These are phyloP conservation scores for Smittia aterrima DNA, from an alignment of 2,888 invertebrate genomes.

Conservation along the genomic window DNA sequence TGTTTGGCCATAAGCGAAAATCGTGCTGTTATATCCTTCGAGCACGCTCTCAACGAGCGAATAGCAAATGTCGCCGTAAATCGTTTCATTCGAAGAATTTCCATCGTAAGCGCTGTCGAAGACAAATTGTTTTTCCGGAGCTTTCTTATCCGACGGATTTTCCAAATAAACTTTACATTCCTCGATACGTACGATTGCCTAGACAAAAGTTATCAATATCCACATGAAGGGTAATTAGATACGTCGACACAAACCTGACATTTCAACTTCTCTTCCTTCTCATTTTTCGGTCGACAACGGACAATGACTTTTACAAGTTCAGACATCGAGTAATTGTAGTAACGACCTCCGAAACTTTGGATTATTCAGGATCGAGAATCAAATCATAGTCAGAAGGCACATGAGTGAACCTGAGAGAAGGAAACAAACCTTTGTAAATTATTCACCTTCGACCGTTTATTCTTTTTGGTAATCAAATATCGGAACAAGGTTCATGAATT, in stretches of 20 bases:
- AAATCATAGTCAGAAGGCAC: neutral
- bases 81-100: conserved; percentile 75
- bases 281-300: conserved; percentile 79
- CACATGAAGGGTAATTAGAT: neutral
- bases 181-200: conserved; percentile 69
- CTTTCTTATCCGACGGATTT: conserved; percentile 61
- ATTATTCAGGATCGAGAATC: neutral
- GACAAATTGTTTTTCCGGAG: conserved; percentile 68
- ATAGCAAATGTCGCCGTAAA: conserved; percentile 85
- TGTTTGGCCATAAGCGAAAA: conserved; percentile 91
- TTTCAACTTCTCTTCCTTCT: conserved; percentile 66
- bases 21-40: conserved; percentile 90
- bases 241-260: conserved; percentile 52
- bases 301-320: conserved; percentile 81
- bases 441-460: neutral
- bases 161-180: conserved; percentile 61
- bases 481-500: conserved; percentile 37
- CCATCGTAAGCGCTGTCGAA: conserved; percentile 82
- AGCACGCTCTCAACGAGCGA: conserved; percentile 80
- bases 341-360: conserved; percentile 17
- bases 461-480: conserved; percentile 29
- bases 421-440: neutral
- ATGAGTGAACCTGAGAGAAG: conserved; percentile 13
- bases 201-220: conserved; percentile 38
- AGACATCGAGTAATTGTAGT: conserved; percentile 47